A percentile compares a stretch with the other conserved stretches of the same genome.
Evolutionary conservation across 2,888 invertebrate species (phyloP).

Genomic region (Drosophila buzzatii): DNA sequence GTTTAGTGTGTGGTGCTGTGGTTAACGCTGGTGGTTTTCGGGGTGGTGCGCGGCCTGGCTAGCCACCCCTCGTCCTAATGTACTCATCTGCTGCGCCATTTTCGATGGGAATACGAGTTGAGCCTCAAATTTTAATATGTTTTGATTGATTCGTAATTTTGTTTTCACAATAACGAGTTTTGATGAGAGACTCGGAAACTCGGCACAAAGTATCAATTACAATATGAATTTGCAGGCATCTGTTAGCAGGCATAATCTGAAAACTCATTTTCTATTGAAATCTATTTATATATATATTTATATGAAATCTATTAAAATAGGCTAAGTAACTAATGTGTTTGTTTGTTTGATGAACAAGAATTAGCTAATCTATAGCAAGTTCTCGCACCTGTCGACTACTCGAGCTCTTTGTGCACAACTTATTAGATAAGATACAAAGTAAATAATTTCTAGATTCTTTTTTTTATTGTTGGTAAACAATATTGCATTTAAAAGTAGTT

Average conservation of each 20-base stretch:
- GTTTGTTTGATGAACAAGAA: not conserved
- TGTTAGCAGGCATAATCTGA: not conserved
- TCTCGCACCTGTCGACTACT: not conserved
- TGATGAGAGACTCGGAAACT: not conserved
- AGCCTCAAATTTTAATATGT: conserved; percentile 79
- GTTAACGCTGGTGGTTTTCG: conserved; percentile 32
- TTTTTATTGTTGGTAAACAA: not conserved
- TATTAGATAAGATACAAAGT: conserved; percentile 9
- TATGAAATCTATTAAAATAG: not conserved
- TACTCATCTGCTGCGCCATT: conserved; percentile 47
- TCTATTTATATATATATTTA: not conserved
- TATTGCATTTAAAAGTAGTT: not conserved
- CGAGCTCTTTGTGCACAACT: not conserved
- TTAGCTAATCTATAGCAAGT: not conserved
- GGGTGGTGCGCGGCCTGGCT: conserved; percentile 17
- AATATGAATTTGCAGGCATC: conserved; percentile 47
- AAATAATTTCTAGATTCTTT: not conserved
- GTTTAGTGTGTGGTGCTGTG: conserved; percentile 27
- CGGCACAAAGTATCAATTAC: conserved; percentile 77
- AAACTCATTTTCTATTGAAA: not conserved
- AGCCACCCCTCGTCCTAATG: conserved; percentile 37
- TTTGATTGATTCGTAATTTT: conserved; percentile 82
- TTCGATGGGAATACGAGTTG: conserved; percentile 76
- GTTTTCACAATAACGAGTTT: conserved; percentile 62
- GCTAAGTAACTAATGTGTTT: not conserved